Evolutionary conservation across 92 coral and sea anemone genomes (phyloP), one percentile per base, ranked within the genome.

Genomic region (Virgularia gustaviana): DNA sequence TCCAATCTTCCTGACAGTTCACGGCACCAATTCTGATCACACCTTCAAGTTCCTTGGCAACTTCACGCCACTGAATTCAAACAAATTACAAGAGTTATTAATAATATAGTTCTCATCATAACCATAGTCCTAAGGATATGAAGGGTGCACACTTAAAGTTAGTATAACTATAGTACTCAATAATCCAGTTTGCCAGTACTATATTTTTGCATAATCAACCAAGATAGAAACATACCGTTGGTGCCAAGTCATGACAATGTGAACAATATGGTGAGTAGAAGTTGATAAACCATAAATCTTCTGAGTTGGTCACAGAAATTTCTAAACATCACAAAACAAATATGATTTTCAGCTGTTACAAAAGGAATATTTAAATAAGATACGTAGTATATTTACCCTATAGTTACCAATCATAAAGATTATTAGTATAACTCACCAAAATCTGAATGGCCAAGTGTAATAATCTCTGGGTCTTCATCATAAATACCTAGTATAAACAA

Each of bases 1-100:
- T 52, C 99, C 99, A 94, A 65, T 94, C 99, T 29, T 94, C 99
- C 53, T 94, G 99, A 35, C 99, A 94, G 77, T 94, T 94, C 30
- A 94, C 96, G n/a, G 99, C 99, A 39, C 99, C 99, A 75, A 94
- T 79, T 73, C 99, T 87, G 49, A 94, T 55, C 42, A 89, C 99
- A 42, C 99, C 99, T 63, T 94, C 99, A 29, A 94, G 88, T 45
- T 94, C 99, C 33, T 74, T 87, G 1, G 99, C 99, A 35, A 89
- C 99, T 58, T 94, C 96, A 75, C 94, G 85, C 99, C 99, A 94
- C 99, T 94, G 67, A 10, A 60, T 25, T 60, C 45, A 67, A 41
- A 28, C 11, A 47, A 10, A 51, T 52, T 16, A 32, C 4, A 68
- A 52, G n/a, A n/a, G n/a, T n/a, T n/a, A n/a, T n/a, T n/a, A n/a